Evolutionary conservation across 2,888 invertebrate genomes (phyloP), one percentile per base, ranked within the genome.

Genomic region (Meganola albula): DNA sequence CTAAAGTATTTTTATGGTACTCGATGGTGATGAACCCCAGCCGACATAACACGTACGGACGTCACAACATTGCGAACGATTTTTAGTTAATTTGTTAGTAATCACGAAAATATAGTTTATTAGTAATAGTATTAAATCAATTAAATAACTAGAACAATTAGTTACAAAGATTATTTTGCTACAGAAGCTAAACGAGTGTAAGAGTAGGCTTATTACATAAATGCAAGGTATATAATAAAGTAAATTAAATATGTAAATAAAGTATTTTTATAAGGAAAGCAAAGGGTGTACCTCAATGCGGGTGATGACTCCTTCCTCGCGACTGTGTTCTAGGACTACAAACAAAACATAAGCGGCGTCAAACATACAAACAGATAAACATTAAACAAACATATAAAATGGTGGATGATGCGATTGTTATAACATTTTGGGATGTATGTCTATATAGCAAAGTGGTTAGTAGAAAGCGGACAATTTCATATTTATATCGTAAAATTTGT

Each of bases 271-370:
- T 20, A 20, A 72, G 69, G 63, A 73, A 79, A 85, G 83, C 83
- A 80, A 83, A 76, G 67, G 72, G 76, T 76, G 57, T 87, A 87
- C 87, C 87, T 87, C 87, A 58, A 87, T 84, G 57, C 86, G 85
- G 52, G 87, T 87, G 84, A 87, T 86, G 84, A 86, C 86, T 67
- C 87, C 87, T 55, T 87, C 87, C 80, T 87, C 87, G 63, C 87
- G 83, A 79, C 85, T 87, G 84, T 87, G 87, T 75, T 86, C 87
- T 84, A 87, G 73, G 75, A 87, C 87, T 87, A 87, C 83, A 73
- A 83, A 85, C 78, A 80, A 78, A 79, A 82, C 82, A 84, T 49
- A 79, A 79, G 78, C 82, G 74, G 71, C 75, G 82, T 82, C 83
- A 84, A 77, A 84, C 83, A 79, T 69, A 82, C 64, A 74, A 64